Base-by-base conservation (phyloP, 1,140 invertebrate species). In the Halesus radiatus region DNA sequence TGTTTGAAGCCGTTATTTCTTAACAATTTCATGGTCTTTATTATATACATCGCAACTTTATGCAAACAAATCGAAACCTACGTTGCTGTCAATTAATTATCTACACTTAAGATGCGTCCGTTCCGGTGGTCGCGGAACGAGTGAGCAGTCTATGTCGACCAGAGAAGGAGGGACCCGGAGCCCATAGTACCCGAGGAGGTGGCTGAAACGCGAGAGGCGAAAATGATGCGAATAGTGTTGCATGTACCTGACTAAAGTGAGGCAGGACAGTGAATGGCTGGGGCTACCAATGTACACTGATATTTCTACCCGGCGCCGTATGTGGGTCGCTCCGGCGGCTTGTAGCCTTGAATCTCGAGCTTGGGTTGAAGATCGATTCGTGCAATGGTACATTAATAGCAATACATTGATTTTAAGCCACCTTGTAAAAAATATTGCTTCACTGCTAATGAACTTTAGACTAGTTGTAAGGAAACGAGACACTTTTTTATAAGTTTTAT, bases 241-340 rank as follows among this genome's bases (percentile, higher is more conserved):
- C 80, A 74, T 56, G 60, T 75, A 81, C 80, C 80, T 79, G 80
- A 70, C 23, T 60, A 79, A 81, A 76, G 82, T 80, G 78, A 77
- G 82, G 79, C 82, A 79, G 82, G 80, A 83, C 75, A 78, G 82
- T 74, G 80, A 83, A 81, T 81, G 82, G 82, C 78, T 54, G 79
- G 80, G 53, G 77, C 62, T 81, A 78, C 77, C 77, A 75, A 80
- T 76, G 60, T 75, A 75, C 80, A 58, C n/a, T 32, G 78, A 79
- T 83, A 83, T 83, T 76, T 79, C 79, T 76, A 81, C 73, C 66
- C 73, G 73, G 62, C 77, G 81, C 64, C 26, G 76, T 81, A 81
- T 81, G 66, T 78, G 60, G 80, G 80, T 81, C 80, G 80, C 76
- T 29, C 45, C 58, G 58, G 54, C 64, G 56, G 26, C 58, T 73